Base-by-base conservation (phyloP, 2,888 invertebrate genomes). In the Xestobium rufovillosum region DNA sequence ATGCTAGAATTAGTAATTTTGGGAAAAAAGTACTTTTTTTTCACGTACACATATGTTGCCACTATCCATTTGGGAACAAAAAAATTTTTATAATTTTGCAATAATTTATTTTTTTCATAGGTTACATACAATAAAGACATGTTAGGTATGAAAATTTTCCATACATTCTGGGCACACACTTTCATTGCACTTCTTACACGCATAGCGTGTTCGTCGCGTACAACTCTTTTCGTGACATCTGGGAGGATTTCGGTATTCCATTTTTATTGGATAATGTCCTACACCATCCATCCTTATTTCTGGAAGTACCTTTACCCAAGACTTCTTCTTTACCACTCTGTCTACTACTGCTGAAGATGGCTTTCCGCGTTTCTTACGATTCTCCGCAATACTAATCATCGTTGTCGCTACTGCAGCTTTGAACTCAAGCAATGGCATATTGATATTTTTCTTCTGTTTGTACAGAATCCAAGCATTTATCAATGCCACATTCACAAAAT, bases 351-450 rank as follows among this genome's bases (percentile, higher is more conserved):
- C 15, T 29, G 30, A 19, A 12, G 33, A 23, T 11, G 37, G 37
- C 35, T 38, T 34, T 14, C 39, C 38, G 31, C 37, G 25, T 31
- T 39, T 43, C 31, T 31, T 34, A n/a, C 8, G 16, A 34, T 23
- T 32, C 38, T 16, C 31, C 40, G 32, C 33, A 10, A 40, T 15
- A 26, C 38, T 25, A 34, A 41, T 36, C 10, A 41, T 3, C 11
- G 38, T 36, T 28, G 38, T 26, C 33, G 43, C 35, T 10, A 41
- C 27, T 28, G 33, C 34, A 8, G 38, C 35, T 32, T 42, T 38
- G 26, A 42, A 42, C 19, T 42, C 38, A 6, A 42, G 14, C 16
- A 39, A 19, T 10, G 36, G 11, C 11, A 39, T 42, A 30, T 31
- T 42, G 19, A 33, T 36, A n/a, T n/a, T n/a, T n/a, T n/a, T n/a